These are phyloP conservation scores for Lasioglossum marginatum DNA, from an alignment of 2,888 invertebrate genomes.

Conservation along the genomic window DNA sequence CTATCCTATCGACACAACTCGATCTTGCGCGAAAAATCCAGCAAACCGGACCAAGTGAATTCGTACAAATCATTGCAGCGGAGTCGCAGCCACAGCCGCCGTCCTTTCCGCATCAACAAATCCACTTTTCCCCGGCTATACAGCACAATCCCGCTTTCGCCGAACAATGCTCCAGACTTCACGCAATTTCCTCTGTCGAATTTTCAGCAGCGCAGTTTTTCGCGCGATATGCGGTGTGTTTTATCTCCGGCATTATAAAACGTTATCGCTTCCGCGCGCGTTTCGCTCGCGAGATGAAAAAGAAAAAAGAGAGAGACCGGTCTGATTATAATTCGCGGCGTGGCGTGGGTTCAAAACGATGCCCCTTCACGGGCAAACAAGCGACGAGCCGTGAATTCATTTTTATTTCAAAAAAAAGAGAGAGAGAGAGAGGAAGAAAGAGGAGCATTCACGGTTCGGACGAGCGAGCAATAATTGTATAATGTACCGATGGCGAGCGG, in stretches of 20 bases:
- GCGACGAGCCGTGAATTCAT: conserved; percentile 17
- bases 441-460: not conserved
- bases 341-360: conserved; percentile 12
- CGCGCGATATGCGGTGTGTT: conserved; percentile 2
- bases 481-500: conserved; percentile 21
- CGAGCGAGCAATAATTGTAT: conserved; percentile 47
- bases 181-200: conserved; percentile 15
- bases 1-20: too few relatives aligned
- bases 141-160: not conserved
- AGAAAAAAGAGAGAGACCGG: not conserved
- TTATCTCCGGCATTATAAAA: conserved; percentile 14
- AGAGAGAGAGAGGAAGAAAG: not conserved
- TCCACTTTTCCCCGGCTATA: not conserved
- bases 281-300: not conserved
- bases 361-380: conserved; percentile 16
- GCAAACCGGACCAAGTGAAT: not conserved
- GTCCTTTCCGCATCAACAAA: conserved; percentile 7
- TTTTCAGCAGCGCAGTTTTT: conserved; percentile 10
- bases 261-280: conserved; percentile 28
- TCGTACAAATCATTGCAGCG: not conserved
- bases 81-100: not conserved
- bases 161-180: conserved; percentile 6
- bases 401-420: conserved; percentile 1
- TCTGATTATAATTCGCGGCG: conserved; percentile 31
- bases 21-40: not conserved